Base-by-base conservation (phyloP, 2,888 invertebrate genomes). In the Phrixothrix hirtus region DNA sequence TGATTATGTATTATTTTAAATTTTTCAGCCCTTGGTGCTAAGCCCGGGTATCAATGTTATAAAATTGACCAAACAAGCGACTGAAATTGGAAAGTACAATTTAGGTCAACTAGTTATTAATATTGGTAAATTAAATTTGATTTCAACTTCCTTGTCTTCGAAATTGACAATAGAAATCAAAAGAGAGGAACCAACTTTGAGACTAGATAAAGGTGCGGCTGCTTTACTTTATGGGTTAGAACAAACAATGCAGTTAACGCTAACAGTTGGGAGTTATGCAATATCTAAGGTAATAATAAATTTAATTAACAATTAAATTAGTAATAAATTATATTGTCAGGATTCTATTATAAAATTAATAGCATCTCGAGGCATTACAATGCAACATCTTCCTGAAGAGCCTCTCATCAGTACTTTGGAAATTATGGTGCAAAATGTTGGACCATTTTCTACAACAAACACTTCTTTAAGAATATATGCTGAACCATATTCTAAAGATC, bases 141-240 rank as follows among this genome's bases (percentile, higher is more conserved):
- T 91, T 4, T 90, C 91, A 0, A 81, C 85, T 53, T 75, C 78
- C 2, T 67, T 89, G 56, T 73, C 76, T 27, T 81, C 80, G 12
- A 74, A 81, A 77, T 59, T 79, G 74, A 29, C 78, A 73, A 51
- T 82, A 74, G 66, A 83, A 77, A 73, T 69, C 59, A 75, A 29
- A 57, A 72, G 65, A 37, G 75, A 58, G 60, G 73, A 68, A 44
- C 77, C 76, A 1, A 63, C 64, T 58, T 49, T 82, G 71, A 80
- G 63, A 73, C 78, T 64, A 65, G 83, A 62, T 72, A 85, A 68
- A 76, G 78, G 69, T 64, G 73, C 81, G 34, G 86, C 86, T 57
- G 88, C 91, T 63, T 77, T 94, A 34, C 80, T 94, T 3, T 90
- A 92, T 0, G 93, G 93, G 0, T 79, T 92, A 57, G 85, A 87